Base-by-base conservation (phyloP, 2,888 invertebrate species). In the Eilema caniola region DNA sequence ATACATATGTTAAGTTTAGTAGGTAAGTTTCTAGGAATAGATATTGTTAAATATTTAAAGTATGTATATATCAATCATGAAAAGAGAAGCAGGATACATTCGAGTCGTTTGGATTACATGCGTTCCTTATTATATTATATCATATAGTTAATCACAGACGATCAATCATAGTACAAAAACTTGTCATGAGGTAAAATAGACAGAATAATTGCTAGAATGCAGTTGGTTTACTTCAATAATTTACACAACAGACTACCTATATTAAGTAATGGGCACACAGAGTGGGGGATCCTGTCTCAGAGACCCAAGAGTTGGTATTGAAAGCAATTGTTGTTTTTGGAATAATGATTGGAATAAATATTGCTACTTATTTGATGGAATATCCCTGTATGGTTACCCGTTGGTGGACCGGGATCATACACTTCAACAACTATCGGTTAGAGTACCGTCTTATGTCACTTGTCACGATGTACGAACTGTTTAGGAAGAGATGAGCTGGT, bases 131-230 rank as follows among this genome's bases (percentile, higher is more conserved):
- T 11, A 14, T 25, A 41, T 16, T 28, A 59, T 16, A 59, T 25
- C 8, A 25, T 37, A 37, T 12, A 37, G 33, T 11, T 37, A 37
- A 2, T 33, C 33, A 8, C 33, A 37, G 28, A 28, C 25, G 59
- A 59, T 25, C 25, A 59, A 59, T 28, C 28, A 25, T 59, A 8
- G 7, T 16, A 14, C 25, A 28, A 59, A 61, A 62, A 62, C 37
- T 20, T 20, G 16, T 0, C 37, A 59, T 59, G 25, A 59, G 25
- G 59, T 59, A 16, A 25, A 59, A 59, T 7, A n/a, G 12, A 14
- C 23, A 62, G 14, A 23, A 62, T 62, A 37, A 62, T 62, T 62
- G 31, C 11, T 37, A 62, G 62, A 33, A 62, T 37, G 33, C 8
- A 62, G 33, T 62, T 1, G 23, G 23, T 62, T 62, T 37, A 33